Conservation (phyloP, 2,797 vertebrate genomes). For the Phoxinus dragarum region DNA sequence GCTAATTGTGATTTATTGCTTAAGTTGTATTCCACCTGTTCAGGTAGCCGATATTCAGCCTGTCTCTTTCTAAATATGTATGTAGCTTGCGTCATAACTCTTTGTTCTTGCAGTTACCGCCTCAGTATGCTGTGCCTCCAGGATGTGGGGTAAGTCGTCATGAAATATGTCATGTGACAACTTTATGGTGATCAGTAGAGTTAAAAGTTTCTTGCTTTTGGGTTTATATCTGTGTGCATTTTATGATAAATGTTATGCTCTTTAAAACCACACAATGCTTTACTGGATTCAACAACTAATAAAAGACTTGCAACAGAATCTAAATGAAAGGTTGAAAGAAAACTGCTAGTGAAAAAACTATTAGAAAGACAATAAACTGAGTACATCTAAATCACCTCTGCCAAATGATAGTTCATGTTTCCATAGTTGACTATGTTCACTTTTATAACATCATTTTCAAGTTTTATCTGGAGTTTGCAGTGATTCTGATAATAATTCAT, state of each 20-base stretch:
- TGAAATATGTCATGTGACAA: background rate
- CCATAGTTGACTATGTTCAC: background rate
- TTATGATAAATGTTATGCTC: background rate
- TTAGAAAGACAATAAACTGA: background rate
- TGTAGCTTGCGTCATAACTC: background rate
- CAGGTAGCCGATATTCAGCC: too few species aligned
- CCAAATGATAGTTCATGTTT: background rate
- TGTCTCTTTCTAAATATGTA: too few species aligned
- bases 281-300: background rate
- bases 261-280: background rate
- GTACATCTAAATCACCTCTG: background rate
- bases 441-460: background rate
- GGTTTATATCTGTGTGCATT: background rate
- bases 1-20: too few species aligned
- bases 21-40: too few species aligned
- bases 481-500: background rate
- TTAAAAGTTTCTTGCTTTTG: background rate
- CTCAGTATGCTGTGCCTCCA: conserved; percentile 39
- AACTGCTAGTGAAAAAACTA: background rate
- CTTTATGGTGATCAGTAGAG: background rate
- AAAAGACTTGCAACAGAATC: background rate
- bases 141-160: conserved; percentile 44
- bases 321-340: background rate
- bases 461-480: background rate
- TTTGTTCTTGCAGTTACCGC: conserved; percentile 28